Conservation (phyloP, 2,113 vertebrate genomes). For the Amphilophus citrinellus region DNA sequence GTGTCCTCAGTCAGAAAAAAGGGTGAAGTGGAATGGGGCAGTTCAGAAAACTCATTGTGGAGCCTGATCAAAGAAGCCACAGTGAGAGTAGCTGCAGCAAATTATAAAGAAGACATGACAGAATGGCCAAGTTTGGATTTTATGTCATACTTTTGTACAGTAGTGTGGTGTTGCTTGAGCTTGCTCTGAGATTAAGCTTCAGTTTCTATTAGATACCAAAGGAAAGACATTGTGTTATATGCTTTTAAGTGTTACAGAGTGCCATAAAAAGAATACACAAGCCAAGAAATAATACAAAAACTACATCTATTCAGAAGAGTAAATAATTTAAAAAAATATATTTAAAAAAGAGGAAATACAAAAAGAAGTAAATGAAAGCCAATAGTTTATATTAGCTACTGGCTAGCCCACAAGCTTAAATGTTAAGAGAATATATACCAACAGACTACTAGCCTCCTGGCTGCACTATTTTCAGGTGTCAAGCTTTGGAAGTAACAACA, state of each 20-base stretch:
- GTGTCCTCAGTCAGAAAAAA: slow-evolving; percentile 5
- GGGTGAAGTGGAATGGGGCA: slow-evolving; percentile 14
- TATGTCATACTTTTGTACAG: slow-evolving; percentile 48
- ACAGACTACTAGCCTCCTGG: background rate
- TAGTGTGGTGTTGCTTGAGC: slow-evolving; percentile 46
- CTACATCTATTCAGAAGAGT: background rate
- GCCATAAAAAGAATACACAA: background rate
- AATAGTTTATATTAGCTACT: background rate
- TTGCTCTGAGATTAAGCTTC: slow-evolving; percentile 58
- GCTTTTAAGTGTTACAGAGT: slow-evolving; percentile 40
- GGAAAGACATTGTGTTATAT: slow-evolving; percentile 63
- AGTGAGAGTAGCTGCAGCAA: slow-evolving; percentile 36
- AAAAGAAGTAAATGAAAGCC: background rate
- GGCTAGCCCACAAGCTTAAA: background rate
- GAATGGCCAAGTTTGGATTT: slow-evolving; percentile 39
- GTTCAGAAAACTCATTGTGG: slow-evolving; percentile 18
- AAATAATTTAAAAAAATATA: background rate
- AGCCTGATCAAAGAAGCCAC: slow-evolving; percentile 65
- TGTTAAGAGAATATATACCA: background rate
- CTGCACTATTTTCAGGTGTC: background rate
- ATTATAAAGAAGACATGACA: slow-evolving; percentile 44
- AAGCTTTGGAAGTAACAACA: background rate
- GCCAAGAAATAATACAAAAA: background rate
- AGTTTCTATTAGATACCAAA: slow-evolving; percentile 50
- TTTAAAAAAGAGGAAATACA: background rate